A percentile compares a stretch with the other conserved stretches of the same genome.
Evolutionary conservation across 2,113 vertebrate species (phyloP).

Genomic region (Bothrops jararaca): DNA sequence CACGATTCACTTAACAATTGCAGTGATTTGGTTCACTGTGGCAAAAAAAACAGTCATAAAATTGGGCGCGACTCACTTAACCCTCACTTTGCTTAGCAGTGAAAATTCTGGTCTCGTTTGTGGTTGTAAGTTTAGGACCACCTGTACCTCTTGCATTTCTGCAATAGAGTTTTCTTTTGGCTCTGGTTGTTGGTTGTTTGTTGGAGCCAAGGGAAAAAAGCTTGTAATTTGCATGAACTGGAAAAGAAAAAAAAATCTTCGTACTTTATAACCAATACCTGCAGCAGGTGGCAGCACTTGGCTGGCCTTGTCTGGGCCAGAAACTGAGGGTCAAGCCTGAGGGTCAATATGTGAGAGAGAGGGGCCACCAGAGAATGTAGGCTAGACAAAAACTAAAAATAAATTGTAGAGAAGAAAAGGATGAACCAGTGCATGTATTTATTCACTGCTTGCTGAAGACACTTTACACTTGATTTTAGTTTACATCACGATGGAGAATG

Average conservation of each 20-base stretch:
- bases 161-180: background rate
- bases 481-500: background rate
- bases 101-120: background rate
- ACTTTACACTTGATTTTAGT: background rate
- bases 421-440: background rate
- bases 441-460: background rate
- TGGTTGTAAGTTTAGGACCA: background rate
- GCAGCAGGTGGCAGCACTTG: background rate
- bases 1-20: background rate
- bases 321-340: background rate
- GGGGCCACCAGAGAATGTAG: background rate
- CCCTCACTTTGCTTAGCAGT: background rate
- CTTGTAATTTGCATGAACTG: background rate
- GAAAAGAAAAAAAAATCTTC: background rate
- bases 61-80: background rate
- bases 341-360: background rate
- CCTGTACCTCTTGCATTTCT: background rate
- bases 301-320: background rate
- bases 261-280: background rate
- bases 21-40: background rate
- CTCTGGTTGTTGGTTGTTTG: background rate
- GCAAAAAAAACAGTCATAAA: background rate
- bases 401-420: background rate
- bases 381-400: background rate
- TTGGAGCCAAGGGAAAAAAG: background rate